Base-by-base conservation (phyloP, 2,888 invertebrate genomes). In the Stegophylla sp. region DNA sequence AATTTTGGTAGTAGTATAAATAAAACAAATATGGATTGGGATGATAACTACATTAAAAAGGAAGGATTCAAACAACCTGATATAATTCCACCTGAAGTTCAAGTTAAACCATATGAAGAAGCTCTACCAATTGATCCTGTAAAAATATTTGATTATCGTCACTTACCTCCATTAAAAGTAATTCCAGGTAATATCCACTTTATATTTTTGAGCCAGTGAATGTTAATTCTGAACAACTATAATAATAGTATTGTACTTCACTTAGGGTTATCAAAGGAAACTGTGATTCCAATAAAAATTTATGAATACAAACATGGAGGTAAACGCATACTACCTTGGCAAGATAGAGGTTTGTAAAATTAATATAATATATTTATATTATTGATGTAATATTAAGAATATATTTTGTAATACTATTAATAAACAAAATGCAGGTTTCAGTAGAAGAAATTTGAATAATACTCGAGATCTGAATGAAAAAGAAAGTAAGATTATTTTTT, bases 261-360 rank as follows among this genome's bases (percentile, higher is more conserved):
- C 26, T 13, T 69, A 79, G 79, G 79, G 13, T 48, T 79, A 41
- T 71, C 79, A 9, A 79, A 71, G 9, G 79, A 79, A 79, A 79
- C 69, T 13, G 43, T 79, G 15, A 34, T 61, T 61, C 79, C 69
- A 3, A 48, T 79, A 17, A 79, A n/a, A 71, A 15, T 79, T 71
- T 69, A 69, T 79, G 79, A 79, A 41, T 51, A 79, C 71, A 79
- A 79, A 59, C 79, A 79, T n/a, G 79, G 79, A 61, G 79, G 79
- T 69, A 79, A 79, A 79, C 79, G 79, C 34, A 59, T 69, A 61
- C 34, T 79, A n/a, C 79, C 79, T 3, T 79, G 79, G 79, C 69
- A 71, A 71, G 79, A 79, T 71, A 79, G 79, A 71, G 79, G 79
- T 79, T 76, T 61, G 76, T 76, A 61, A 1, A 28, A 17, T 61